Evolutionary conservation across 1,140 invertebrate genomes (phyloP).

Genomic region (Lucilia cuprina): DNA sequence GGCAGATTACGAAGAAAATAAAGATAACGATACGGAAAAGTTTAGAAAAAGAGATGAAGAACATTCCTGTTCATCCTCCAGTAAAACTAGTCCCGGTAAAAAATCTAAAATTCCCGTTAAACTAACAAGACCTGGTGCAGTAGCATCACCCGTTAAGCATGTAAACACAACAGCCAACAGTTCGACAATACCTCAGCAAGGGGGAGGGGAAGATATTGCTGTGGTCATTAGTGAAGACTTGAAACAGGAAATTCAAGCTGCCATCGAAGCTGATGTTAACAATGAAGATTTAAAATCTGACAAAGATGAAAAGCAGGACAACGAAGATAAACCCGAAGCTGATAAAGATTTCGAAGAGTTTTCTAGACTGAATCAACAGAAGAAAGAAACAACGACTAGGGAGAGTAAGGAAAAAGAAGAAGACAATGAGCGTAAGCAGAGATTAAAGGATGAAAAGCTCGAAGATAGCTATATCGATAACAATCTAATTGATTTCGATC

Average conservation of each 20-base stretch:
- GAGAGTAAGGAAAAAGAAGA: neutral
- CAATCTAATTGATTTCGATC: constrained; percentile 48
- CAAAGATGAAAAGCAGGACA: constrained; percentile 32
- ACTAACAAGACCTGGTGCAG: constrained; percentile 47
- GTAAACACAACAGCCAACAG: constrained; percentile 33
- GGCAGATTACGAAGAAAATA: constrained; percentile 49
- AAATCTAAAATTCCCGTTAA: constrained; percentile 61
- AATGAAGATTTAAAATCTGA: constrained; percentile 25
- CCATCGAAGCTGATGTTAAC: constrained; percentile 44
- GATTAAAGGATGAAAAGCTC: neutral
- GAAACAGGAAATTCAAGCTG: constrained; percentile 55
- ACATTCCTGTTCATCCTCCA: constrained; percentile 37
- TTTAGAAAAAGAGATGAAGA: constrained; percentile 42
- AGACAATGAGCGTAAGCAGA: neutral
- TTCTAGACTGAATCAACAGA: neutral
- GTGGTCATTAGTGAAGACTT: constrained; percentile 52
- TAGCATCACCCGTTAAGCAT: constrained; percentile 52
- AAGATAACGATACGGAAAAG: constrained; percentile 55
- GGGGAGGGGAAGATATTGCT: constrained; percentile 59
- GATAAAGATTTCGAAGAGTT: constrained; percentile 44
- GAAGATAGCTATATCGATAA: constrained; percentile 9
- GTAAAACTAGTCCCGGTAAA: constrained; percentile 54
- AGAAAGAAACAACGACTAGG: neutral
- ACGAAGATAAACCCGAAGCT: constrained; percentile 49
- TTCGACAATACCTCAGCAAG: constrained; percentile 50